Base-by-base conservation (phyloP, 2,888 invertebrate species). In the Xestia ashworthii region DNA sequence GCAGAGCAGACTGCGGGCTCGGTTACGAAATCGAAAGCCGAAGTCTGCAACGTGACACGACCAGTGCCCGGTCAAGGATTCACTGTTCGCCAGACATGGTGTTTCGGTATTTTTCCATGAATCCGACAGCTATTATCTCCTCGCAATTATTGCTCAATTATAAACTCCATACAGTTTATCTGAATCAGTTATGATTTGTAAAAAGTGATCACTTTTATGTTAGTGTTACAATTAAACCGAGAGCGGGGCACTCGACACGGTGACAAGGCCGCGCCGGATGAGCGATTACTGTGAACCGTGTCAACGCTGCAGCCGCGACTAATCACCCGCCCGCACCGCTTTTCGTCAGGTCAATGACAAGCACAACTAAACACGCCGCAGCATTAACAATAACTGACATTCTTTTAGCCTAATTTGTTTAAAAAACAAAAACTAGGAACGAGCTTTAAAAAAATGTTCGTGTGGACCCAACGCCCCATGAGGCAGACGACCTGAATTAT, bases 221-320 rank as follows among this genome's bases (percentile, higher is more conserved):
- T 84, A 66, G 48, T 71, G 78, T 70, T 83, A 78, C 73, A 82
- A 75, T 78, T 77, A 81, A 78, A 78, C 76, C 22, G 77, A 70
- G 78, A 78, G 71, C 76, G 71, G 74, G 75, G 50, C 83, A 79
- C 78, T 80, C 83, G 81, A 78, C 81, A 85, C 88, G 85, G 86
- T 89, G 90, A 91, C 94, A 94, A 95, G 95, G 95, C 93, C 94
- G 92, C 92, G 89, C 91, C 93, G 94, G 95, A 95, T 94, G 94
- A 95, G 92, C 93, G 94, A 93, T 94, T 92, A 94, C 93, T 92
- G 94, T 92, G 93, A 94, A 94, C 94, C 93, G 91, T 95, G 95
- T 94, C 95, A 94, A 90, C 92, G 90, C 88, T 92, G 93, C 93
- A 94, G 92, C 92, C 93, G 92, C 91, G 89, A 90, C 93, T 92